Conservation (phyloP, 2,888 invertebrate species). For the Caenorhabditis sp. region DNA sequence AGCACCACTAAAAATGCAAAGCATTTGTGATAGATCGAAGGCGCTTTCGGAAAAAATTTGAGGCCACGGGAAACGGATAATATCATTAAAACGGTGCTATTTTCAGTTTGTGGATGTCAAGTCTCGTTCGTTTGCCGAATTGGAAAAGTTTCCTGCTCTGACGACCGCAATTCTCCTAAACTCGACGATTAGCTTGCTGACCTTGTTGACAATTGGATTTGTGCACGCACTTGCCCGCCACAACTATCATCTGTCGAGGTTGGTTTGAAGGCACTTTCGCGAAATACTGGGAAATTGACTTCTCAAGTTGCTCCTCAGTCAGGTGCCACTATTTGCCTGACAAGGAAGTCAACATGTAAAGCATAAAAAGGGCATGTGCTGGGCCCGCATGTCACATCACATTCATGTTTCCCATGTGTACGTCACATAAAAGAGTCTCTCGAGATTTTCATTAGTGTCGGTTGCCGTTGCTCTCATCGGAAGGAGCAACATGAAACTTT, state of each 20-base stretch:
- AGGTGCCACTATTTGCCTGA: constrained; percentile 8
- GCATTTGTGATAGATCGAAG: neutral
- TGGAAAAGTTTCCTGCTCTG: constrained; percentile 56
- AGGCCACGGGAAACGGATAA: neutral
- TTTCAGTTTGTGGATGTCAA: constrained; percentile 42
- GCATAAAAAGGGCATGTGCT: constrained; percentile 20
- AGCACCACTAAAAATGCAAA: neutral
- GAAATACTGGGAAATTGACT: neutral
- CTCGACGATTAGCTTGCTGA: constrained; percentile 65
- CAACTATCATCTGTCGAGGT: constrained; percentile 67
- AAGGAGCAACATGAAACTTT: constrained; percentile 3
- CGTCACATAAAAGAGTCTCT: constrained; percentile 57
- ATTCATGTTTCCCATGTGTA: constrained; percentile 34
- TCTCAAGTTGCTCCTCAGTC: neutral
- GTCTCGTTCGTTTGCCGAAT: constrained; percentile 51
- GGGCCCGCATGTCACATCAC: constrained; percentile 45
- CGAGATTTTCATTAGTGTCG: constrained; percentile 59
- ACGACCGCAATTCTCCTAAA: constrained; percentile 64
- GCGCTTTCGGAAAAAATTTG: neutral
- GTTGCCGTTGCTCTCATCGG: constrained; percentile 5
- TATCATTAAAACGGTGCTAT: constrained; percentile 13
- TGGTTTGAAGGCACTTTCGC: constrained; percentile 5
- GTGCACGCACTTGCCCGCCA: constrained; percentile 64
- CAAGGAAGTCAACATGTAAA: neutral
- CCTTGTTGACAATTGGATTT: constrained; percentile 66